Evolutionary conservation across 2,888 invertebrate species (phyloP), one percentile per base, ranked within the genome.

Genomic region (Ichneumoninae sp.): DNA sequence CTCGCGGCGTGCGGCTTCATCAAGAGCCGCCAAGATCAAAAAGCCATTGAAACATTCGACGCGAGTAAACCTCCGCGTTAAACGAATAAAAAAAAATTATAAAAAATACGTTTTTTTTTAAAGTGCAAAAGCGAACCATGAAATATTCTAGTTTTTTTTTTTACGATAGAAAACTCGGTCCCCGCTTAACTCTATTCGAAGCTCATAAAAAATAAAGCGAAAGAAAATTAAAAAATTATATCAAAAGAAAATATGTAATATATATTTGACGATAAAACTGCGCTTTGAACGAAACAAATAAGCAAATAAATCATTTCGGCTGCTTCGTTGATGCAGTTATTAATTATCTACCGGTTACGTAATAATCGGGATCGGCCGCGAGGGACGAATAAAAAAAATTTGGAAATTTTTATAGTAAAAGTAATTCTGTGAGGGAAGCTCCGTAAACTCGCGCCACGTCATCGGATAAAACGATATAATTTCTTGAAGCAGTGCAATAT

Each of bases 61-160:
- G 30, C 47, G n/a, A 19, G 19, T 40, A 47, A 60, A 63, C 26
- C 44, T 74, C 33, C 10, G 22, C 30, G 44, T 22, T 19, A 60
- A 60, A 74, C 47, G 30, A 63, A 60, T 33, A 30, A 16, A 74
- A 50, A 3, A 26, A 44, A 63, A 16, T 44, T 57, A 4, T 30
- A 57, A 10, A 44, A 30, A 69, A 69, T 52, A 54, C n/a, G 40
- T 36, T 63, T 63, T 0, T 0, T 10, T 40, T 16, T 16, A 47
- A 4, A 0, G 44, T 47, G 16, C 16, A 47, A 16, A 16, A 47
- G 44, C 44, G 16, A 47, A 16, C 16, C 4, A 47, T 16, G 44
- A 47, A 13, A 16, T 16, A 1, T 16, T 16, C 0, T 47, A 47
- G 4, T 47, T 16, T 47, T 13, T 13, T 13, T 13, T 10, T 47